phyloP scores from a whole-genome alignment of 2,797 vertebrate genomes.

The Synaphobranchus kaupii region DNA sequence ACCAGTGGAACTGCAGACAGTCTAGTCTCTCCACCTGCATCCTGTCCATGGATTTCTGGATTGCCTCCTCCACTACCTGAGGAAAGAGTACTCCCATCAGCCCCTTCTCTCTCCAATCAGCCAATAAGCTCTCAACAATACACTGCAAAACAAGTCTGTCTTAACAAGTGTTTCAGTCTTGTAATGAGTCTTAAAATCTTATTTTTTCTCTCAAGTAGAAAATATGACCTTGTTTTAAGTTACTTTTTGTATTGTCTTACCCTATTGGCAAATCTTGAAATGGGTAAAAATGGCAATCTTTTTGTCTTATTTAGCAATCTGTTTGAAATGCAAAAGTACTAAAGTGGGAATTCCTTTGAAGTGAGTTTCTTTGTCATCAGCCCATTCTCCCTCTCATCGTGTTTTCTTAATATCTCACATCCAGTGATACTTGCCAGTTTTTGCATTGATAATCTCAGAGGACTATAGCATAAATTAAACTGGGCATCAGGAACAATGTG shows the following conservation, averaged over 20 bases:
- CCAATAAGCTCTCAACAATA: neutral
- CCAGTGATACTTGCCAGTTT: neutral
- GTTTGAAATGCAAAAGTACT: neutral
- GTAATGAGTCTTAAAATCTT: no score
- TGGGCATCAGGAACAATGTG: neutral
- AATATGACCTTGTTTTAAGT: no score
- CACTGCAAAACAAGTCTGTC: neutral
- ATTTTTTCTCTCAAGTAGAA: no score
- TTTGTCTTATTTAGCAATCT: no score
- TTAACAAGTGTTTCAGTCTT: no score
- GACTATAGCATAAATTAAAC: neutral
- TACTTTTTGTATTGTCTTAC: no score
- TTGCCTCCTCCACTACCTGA: constrained; percentile 57
- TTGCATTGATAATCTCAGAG: neutral
- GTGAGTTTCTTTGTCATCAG: neutral
- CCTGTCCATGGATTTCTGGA: constrained; percentile 52
- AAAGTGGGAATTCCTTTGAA: neutral
- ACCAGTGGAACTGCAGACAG: constrained; percentile 66
- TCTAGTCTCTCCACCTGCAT: constrained; percentile 61
- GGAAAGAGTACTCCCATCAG: constrained; percentile 13
- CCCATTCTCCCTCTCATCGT: neutral
- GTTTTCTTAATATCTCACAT: neutral
- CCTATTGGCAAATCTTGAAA: no score
- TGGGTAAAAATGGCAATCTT: no score
- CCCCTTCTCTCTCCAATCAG: neutral